Conservation (phyloP, 2,797 vertebrate genomes). For the Glyptemys insculpta region DNA sequence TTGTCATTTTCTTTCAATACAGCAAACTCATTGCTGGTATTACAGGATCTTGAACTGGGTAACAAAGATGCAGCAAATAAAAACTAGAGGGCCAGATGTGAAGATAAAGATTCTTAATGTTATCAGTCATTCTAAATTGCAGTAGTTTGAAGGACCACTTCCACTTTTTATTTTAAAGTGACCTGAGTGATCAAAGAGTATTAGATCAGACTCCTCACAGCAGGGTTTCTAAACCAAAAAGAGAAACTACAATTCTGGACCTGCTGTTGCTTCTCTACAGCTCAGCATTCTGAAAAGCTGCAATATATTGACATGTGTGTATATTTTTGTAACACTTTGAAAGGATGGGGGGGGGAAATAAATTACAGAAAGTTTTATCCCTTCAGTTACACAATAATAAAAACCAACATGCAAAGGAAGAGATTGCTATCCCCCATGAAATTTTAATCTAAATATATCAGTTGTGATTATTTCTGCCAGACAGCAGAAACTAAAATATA, state of each 20-base stretch:
- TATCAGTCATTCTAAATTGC: constrained; percentile 31
- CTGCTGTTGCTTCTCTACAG: constrained; percentile 24
- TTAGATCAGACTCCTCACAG: neutral
- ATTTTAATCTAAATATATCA: neutral
- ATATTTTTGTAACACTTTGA: constrained; percentile 4
- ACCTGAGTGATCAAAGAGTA: neutral
- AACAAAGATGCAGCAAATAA: constrained; percentile 39
- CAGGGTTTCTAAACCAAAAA: constrained; percentile 24
- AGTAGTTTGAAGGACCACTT: neutral
- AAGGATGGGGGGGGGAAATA: constrained; percentile 18
- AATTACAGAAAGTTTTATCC: constrained; percentile 25
- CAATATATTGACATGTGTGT: neutral
- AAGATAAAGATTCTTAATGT: constrained; percentile 27
- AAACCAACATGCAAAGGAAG: neutral
- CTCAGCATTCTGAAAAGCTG: constrained; percentile 26
- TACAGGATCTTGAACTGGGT: neutral
- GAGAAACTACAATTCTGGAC: constrained; percentile 3
- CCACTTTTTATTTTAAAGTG: constrained; percentile 41
- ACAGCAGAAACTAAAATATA: neutral
- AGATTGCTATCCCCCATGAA: neutral
- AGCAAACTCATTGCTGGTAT: neutral
- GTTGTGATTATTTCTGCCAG: neutral
- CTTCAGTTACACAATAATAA: constrained; percentile 25
- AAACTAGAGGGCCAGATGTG: neutral
- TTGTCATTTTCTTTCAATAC: constrained; percentile 31